These are phyloP conservation scores for Byasa hedistus DNA, from an alignment of 2,888 invertebrate genomes.

Conservation along the genomic window DNA sequence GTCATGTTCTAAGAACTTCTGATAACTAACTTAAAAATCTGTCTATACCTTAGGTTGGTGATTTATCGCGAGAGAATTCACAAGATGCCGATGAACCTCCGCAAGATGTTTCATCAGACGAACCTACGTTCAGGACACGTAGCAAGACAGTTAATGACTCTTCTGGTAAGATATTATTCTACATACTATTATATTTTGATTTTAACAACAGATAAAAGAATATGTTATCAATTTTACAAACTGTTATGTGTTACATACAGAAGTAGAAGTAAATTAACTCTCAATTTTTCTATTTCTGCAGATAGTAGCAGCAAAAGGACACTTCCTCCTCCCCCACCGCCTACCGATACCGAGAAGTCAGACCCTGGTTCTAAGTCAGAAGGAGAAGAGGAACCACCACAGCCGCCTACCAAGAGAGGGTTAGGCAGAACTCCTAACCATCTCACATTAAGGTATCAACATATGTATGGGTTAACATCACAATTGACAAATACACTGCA, in stretches of 20 bases:
- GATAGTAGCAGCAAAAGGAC: constrained; percentile 43
- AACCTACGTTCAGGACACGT: constrained; percentile 85
- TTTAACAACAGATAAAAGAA: neutral
- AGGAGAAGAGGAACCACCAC: constrained; percentile 90
- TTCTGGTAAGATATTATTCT: constrained; percentile 75
- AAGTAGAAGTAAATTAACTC: neutral
- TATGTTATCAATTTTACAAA: too few relatives aligned
- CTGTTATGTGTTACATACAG: too few relatives aligned
- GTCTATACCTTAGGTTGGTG: constrained; percentile 76
- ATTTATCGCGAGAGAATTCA: constrained; percentile 84
- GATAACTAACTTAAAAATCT: neutral
- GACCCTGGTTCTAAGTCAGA: constrained; percentile 91
- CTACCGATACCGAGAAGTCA: constrained; percentile 68
- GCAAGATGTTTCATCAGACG: constrained; percentile 52
- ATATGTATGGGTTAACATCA: constrained; percentile 64
- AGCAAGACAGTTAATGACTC: constrained; percentile 96
- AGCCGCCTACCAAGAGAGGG: constrained; percentile 82
- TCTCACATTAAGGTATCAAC: constrained; percentile 87
- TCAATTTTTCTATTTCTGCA: constrained; percentile 8
- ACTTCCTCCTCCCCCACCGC: constrained; percentile 56
- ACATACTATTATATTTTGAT: neutral
- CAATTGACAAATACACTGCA: constrained; percentile 45
- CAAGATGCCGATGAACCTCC: constrained; percentile 84
- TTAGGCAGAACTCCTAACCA: constrained; percentile 96
- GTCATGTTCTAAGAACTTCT: neutral